A percentile compares a stretch with the other conserved stretches of the same genome.
Conservation (phyloP, 2,888 invertebrate genomes). For the Octonoba sinensis region DNA sequence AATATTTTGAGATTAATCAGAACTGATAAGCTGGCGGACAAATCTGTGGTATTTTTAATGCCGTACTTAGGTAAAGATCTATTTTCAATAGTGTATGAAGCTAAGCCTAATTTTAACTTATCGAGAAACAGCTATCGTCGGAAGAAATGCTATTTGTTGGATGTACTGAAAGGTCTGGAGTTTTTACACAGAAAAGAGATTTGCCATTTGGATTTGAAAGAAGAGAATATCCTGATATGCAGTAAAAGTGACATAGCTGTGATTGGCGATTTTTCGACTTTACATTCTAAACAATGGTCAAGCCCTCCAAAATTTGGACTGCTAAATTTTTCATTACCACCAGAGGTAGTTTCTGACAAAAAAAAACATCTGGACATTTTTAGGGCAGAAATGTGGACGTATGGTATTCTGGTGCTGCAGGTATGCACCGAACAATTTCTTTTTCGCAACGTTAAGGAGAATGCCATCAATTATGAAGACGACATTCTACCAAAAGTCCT, state of each 20-base stretch:
- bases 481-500: slow-evolving; percentile 25
- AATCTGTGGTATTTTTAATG: slow-evolving; percentile 1
- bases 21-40: slow-evolving; percentile 3
- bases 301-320: slow-evolving; percentile 11
- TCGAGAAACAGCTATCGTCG: background rate
- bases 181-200: slow-evolving; percentile 15
- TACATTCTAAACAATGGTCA: background rate
- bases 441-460: background rate
- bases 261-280: slow-evolving; percentile 35
- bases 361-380: background rate
- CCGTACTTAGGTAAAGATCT: slow-evolving; percentile 24
- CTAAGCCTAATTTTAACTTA: slow-evolving; percentile 1
- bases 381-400: slow-evolving; percentile 36
- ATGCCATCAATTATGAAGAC: background rate
- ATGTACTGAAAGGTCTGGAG: slow-evolving; percentile 23
- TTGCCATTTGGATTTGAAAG: slow-evolving; percentile 28
- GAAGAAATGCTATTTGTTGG: slow-evolving; percentile 15
- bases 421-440: slow-evolving; percentile 12
- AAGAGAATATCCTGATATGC: slow-evolving; percentile 34
- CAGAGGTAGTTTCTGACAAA: background rate
- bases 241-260: slow-evolving; percentile 18
- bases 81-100: slow-evolving; percentile 18
- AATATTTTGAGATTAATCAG: slow-evolving; percentile 25
- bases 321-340: slow-evolving; percentile 7
- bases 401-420: slow-evolving; percentile 21